Conservation (phyloP, 2,113 vertebrate genomes). For the Bubo blakistoni region DNA sequence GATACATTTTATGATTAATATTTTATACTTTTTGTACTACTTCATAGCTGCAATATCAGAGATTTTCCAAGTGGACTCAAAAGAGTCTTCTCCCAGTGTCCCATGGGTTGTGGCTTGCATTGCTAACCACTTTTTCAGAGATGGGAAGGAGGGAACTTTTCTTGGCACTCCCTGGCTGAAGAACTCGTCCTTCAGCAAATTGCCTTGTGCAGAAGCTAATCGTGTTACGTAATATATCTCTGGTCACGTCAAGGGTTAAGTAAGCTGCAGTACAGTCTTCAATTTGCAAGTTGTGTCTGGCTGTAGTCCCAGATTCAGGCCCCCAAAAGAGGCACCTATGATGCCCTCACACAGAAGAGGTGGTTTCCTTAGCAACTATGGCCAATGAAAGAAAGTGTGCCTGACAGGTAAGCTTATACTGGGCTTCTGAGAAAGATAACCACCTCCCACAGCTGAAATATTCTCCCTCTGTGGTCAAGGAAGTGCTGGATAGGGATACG, state of each 20-base stretch:
- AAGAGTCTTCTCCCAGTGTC: background rate
- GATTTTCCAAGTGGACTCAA: background rate
- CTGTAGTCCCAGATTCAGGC: conserved; percentile 24
- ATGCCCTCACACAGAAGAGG: conserved; percentile 22
- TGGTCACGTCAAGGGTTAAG: conserved; percentile 32
- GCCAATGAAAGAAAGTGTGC: conserved; percentile 46
- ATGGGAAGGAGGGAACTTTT: background rate
- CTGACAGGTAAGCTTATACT: conserved; percentile 8
- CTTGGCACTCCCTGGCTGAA: background rate
- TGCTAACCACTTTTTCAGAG: background rate
- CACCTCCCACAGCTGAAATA: background rate
- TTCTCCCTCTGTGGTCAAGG: background rate
- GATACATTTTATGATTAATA: background rate
- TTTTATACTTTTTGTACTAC: background rate
- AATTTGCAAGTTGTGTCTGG: conserved; percentile 29
- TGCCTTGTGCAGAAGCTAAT: background rate
- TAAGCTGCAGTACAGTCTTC: background rate
- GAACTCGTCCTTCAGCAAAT: background rate
- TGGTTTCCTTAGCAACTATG: conserved; percentile 70
- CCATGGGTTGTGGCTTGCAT: background rate
- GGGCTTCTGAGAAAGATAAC: background rate
- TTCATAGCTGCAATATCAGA: background rate
- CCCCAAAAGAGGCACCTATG: background rate
- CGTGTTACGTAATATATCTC: accelerated
- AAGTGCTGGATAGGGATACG: accelerated